Base-by-base conservation (phyloP, 2,888 invertebrate species). In the Amaurobius ferox region DNA sequence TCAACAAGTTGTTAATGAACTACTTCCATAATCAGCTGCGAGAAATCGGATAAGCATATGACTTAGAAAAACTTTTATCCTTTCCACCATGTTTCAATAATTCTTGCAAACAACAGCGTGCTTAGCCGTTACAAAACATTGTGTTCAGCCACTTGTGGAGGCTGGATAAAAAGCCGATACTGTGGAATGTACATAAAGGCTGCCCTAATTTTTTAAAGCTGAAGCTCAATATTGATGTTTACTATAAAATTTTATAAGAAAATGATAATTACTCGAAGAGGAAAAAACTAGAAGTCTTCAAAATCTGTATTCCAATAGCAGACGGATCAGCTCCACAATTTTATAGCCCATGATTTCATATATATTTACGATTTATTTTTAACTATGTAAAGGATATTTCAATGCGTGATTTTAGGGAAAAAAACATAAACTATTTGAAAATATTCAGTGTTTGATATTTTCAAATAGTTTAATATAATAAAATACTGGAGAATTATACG, bases 1-100 rank as follows among this genome's bases (percentile, higher is more conserved):
- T 72, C 35, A 55, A 72, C 23, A 35, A 13, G 61, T 16, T 23
- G 19, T 32, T 32, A 19, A 61, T 29, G 55, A 32, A 19, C 35
- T 9, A 35, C 61, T 28, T 28, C 55, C n/a, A 16, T 64, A 64
- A 64, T 64, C 19, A 26, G 61, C 19, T 72, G 55, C 55, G 72
- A 32, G 35, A 30, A 55, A 72, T 61, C 61, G 35, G 72, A 61
- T 61, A 72, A 61, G 61, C 61, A 61, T 55, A 61, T 35, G 72
- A 35, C 23, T 72, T 26, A 16, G 55, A 32, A 35, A 61, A 61
- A 19, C 30, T 64, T 6, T 29, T 2, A 2, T 64, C 64, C 1
- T 23, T n/a, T 26, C 35, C 5, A 1, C 3, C 6, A 9, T 13
- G 32, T 32, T 23, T 26, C 35, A 72, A 72, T 61, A 32, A 61